Percentiles rank a stretch among this genome's conserved stretches.
These are phyloP conservation scores for Lasioglossum malachurum DNA, from an alignment of 2,888 invertebrate genomes.

Conservation along the genomic window DNA sequence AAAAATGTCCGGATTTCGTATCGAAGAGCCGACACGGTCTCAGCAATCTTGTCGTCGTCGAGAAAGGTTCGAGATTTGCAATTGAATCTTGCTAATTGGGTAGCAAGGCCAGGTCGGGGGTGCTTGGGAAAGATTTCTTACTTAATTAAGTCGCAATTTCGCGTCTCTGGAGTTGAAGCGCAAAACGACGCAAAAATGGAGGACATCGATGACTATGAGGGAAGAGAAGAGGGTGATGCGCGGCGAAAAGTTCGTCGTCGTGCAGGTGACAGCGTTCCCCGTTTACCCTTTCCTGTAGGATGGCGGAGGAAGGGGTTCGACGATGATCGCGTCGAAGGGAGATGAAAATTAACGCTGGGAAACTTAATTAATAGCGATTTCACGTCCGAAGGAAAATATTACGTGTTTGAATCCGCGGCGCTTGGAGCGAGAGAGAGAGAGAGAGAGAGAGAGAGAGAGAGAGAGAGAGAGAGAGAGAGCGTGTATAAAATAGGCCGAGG, in stretches of 20 bases:
- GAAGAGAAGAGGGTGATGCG: neutral
- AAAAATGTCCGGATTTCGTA: neutral
- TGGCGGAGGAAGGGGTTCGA: neutral
- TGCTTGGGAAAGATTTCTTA: constrained; percentile 33
- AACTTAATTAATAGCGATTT: neutral
- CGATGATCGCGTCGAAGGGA: neutral
- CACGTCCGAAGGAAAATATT: neutral
- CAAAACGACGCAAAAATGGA: constrained; percentile 28
- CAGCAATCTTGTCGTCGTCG: neutral
- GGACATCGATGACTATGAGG: neutral
- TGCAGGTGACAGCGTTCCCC: constrained; percentile 6
- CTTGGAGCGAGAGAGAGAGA: neutral
- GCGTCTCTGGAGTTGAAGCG: constrained; percentile 36
- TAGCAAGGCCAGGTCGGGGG: constrained; percentile 5
- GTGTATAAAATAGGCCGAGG: neutral
- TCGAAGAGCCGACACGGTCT: neutral
- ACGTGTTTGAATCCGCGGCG: neutral
- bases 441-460: neutral
- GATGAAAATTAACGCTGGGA: neutral
- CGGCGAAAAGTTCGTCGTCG: neutral
- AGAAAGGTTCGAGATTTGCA: constrained; percentile 35
- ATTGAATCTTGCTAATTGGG: constrained; percentile 47
- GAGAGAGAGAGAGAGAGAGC: neutral
- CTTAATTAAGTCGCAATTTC: constrained; percentile 56
- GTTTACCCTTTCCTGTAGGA: neutral